Base-by-base conservation (phyloP, 1,140 invertebrate species). In the Habropoda laboriosa region DNA sequence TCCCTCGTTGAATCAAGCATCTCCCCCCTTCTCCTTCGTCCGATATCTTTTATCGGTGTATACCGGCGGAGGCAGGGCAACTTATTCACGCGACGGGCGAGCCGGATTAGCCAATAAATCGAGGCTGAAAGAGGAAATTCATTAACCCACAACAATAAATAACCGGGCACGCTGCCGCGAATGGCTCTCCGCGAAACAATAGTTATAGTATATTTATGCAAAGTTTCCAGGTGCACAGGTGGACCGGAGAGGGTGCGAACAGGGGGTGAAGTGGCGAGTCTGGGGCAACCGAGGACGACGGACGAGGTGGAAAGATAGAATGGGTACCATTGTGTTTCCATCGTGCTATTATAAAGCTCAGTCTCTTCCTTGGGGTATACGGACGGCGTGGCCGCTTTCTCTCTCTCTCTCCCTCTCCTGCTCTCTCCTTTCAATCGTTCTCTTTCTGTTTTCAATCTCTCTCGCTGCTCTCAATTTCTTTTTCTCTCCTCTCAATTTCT, bases 191-290 rank as follows among this genome's bases (percentile, higher is more conserved):
- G 80, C 70, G 81, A 88, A 89, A 92, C 87, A 91, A 91, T 91
- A 90, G 88, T 92, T 91, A 91, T 90, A 91, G 89, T 92, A 91
- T 90, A 92, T 92, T 92, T 92, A 92, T 92, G 91, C 86, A 90
- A 90, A 91, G 86, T 92, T 90, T 87, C 82, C 83, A 89, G 87
- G 86, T 87, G 83, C 75, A 85, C 82, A 85, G 89, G 86, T 89
- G 78, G 72, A 30, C 18, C 32, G 61, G 55, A 53, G 70, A 75
- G 49, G 35, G 79, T 68, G 67, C 24, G n/a, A 80, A 78, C n/a
- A 63, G 63, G 47, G 68, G 47, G n/a, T n/a, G 18, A 53, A 32
- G 30, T 61, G 64, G 57, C 40, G 58, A 73, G 80, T 51, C 49
- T 24, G 60, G 51, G 76, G 67, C 40, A 55, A 47, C n/a, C n/a